These are phyloP conservation scores for Pantherophis vulpinus DNA, from an alignment of 2,797 vertebrate genomes.

Conservation along the genomic window DNA sequence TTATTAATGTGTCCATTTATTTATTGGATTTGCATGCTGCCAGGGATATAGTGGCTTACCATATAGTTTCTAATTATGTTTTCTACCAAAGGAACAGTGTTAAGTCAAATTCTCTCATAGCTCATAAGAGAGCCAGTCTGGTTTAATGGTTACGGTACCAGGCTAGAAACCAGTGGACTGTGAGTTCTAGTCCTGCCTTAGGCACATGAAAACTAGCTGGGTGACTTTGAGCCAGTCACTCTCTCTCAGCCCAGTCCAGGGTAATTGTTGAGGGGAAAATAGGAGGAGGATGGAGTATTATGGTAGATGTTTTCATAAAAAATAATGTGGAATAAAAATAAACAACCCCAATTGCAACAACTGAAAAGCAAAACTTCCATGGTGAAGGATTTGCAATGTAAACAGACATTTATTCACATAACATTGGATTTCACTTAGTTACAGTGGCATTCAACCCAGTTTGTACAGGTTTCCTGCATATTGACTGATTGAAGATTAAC, in stretches of 20 bases:
- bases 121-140: background rate
- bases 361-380: background rate
- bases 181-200: background rate
- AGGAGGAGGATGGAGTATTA: background rate
- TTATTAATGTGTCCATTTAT: background rate
- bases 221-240: background rate
- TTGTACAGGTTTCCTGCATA: background rate
- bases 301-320: background rate
- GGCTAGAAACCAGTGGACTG: background rate
- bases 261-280: background rate
- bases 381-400: background rate
- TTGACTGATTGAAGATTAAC: conserved; percentile 19
- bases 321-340: background rate
- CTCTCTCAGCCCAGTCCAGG: background rate
- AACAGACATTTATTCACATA: background rate
- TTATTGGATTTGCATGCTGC: background rate
- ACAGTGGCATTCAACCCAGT: background rate
- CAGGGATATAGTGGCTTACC: background rate
- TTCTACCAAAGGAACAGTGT: background rate
- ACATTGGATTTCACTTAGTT: background rate
- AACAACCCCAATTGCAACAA: background rate
- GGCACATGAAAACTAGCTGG: background rate
- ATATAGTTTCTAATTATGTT: background rate
- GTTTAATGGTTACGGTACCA: background rate
- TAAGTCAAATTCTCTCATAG: background rate